A percentile compares a stretch with the other conserved stretches of the same genome.
Conservation (phyloP, 2,797 vertebrate species). For the Pseudochirops cupreus region DNA sequence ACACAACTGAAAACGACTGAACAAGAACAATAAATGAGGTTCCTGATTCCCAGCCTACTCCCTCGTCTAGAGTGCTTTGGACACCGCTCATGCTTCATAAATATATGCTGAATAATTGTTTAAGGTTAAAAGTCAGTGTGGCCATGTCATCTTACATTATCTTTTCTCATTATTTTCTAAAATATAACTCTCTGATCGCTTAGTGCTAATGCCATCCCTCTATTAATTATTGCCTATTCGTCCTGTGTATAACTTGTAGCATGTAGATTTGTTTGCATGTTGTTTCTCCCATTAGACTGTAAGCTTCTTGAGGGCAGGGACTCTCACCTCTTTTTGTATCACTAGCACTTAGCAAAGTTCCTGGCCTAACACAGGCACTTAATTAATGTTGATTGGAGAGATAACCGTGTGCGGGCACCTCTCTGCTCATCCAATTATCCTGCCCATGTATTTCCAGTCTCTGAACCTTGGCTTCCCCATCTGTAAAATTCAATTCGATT, state of each 20-base stretch:
- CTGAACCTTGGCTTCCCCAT: not conserved
- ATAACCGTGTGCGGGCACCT: not conserved
- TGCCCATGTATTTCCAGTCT: too few relatives aligned
- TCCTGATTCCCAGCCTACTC: not conserved
- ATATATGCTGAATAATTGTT: not conserved
- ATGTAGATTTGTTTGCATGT: not conserved
- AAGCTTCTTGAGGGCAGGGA: not conserved
- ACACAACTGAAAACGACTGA: not conserved
- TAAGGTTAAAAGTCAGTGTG: not conserved
- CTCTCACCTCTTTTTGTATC: not conserved
- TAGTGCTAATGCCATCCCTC: not conserved
- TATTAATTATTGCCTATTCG: not conserved
- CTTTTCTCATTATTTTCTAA: not conserved
- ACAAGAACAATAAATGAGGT: not conserved
- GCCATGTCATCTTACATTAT: not conserved
- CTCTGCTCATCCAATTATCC: not conserved
- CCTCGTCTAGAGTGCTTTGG: not conserved
- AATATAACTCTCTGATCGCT: too few relatives aligned
- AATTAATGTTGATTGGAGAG: not conserved
- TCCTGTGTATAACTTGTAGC: too few relatives aligned
- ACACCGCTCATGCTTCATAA: not conserved
- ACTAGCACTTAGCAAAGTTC: not conserved
- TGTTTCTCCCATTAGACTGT: not conserved
- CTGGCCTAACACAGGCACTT: not conserved
- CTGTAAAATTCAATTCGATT: not conserved